These are phyloP conservation scores for Phymorhynchus buccinoides DNA, from an alignment of 1,140 invertebrate species.

Conservation along the genomic window DNA sequence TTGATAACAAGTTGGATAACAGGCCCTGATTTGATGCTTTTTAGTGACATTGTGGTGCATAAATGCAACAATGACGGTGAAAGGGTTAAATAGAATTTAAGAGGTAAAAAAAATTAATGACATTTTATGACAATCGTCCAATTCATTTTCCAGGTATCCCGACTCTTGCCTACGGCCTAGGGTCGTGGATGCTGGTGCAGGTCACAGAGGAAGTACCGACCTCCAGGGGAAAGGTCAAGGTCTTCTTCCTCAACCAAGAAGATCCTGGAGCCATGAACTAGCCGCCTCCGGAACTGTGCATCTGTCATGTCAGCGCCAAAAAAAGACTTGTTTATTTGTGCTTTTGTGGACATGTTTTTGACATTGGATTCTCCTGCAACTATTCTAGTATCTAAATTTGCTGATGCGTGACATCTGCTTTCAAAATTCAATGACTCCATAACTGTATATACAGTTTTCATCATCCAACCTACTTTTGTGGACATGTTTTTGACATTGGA, in stretches of 20 bases:
- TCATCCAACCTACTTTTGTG: too few species aligned
- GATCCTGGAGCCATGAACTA: constrained; percentile 77
- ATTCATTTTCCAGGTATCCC: constrained; percentile 86
- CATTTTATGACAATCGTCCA: constrained; percentile 17
- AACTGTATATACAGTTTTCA: too few species aligned
- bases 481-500: too few species aligned
- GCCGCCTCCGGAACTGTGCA: background rate
- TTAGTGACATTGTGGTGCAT: too few species aligned
- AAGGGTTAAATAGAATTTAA: too few species aligned
- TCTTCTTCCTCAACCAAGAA: constrained; percentile 91
- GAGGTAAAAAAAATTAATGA: too few species aligned
- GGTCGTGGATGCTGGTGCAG: constrained; percentile 85
- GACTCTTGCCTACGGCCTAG: constrained; percentile 90
- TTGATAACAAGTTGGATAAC: too few species aligned
- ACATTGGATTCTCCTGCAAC: background rate
- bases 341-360: background rate
- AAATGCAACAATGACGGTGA: too few species aligned
- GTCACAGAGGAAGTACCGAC: constrained; percentile 86
- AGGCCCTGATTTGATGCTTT: too few species aligned
- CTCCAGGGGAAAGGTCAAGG: constrained; percentile 81
- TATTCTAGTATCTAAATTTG: background rate
- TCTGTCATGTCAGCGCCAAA: background rate
- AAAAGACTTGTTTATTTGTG: too few species aligned
- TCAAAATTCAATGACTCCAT: too few species aligned
- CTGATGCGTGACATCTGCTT: too few species aligned